Evolutionary conservation across 2,113 vertebrate genomes (phyloP).

Genomic region (Ciconia maguari): DNA sequence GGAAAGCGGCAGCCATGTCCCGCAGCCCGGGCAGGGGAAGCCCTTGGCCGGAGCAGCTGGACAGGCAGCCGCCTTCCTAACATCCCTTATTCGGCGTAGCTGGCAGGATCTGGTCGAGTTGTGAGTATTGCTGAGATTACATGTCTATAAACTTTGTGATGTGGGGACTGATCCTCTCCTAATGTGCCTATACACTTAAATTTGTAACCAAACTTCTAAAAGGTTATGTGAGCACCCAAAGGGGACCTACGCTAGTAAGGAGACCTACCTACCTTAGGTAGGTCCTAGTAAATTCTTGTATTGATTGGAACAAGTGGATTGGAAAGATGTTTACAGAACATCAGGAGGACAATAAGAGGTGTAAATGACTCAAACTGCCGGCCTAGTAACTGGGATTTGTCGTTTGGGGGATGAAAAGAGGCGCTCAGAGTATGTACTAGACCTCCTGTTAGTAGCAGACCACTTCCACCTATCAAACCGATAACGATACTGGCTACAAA

Average conservation of each 20-base stretch:
- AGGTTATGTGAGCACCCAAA: accelerated
- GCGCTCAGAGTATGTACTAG: accelerated
- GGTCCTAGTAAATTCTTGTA: background rate
- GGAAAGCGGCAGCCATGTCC: background rate
- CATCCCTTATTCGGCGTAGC: too few relatives aligned
- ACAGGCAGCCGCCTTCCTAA: background rate
- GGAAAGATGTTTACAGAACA: background rate
- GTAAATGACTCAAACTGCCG: background rate
- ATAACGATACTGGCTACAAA: background rate
- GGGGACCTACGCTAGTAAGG: background rate
- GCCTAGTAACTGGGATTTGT: background rate
- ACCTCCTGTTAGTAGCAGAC: background rate
- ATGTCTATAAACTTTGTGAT: background rate
- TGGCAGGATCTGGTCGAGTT: background rate
- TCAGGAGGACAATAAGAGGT: background rate
- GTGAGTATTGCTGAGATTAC: background rate
- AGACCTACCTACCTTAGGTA: too few relatives aligned
- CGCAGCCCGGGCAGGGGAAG: too few relatives aligned
- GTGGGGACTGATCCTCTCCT: background rate
- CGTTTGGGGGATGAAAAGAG: background rate
- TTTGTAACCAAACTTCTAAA: background rate
- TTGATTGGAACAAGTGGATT: background rate
- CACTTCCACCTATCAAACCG: background rate
- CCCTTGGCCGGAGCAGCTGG: too few relatives aligned
- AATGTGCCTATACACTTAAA: background rate